Base-by-base conservation (phyloP, 2,888 invertebrate genomes). In the Spisula solida region DNA sequence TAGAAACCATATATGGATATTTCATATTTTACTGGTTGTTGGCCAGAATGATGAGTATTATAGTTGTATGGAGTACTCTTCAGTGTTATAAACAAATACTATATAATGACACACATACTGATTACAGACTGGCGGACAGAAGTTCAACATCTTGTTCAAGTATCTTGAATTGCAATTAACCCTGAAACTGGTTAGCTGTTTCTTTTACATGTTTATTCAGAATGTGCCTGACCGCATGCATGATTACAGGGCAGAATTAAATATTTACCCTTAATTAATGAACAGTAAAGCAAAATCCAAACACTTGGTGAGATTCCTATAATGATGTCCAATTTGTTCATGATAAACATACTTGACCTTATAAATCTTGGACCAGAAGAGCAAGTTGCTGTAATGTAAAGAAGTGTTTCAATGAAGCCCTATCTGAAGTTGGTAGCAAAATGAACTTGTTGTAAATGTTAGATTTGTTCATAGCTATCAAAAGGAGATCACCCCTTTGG, bases 361-460 rank as follows among this genome's bases (percentile, higher is more conserved):
- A 5, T 25, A 66, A 66, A 66, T 25, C 25, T 25, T 25, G n/a
- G 25, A 25, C 60, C 60, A 66, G 25, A 66, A 25, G 25, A n/a
- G 25, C 2, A 66, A 66, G 25, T n/a, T 10, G n/a, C 60, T 10
- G 10, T 0, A 66, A 10, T 66, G n/a, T 66, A 5, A 25, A 25
- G 25, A 66, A n/a, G 6, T 66, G n/a, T 25, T 66, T n/a, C n/a
- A 66, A 25, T 25, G n/a, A 25, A 25, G 8, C 10, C 12, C 20
- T 66, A 25, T n/a, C 25, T 25, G 12, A n/a, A 25, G 25, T 66
- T 66, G n/a, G 60, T 66, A 25, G n/a, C 60, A n/a, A 66, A 66
- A 66, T 66, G 60, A 25, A 66, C 25, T 66, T 66, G 60, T n/a
- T n/a, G n/a, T n/a, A n/a, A n/a, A n/a, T n/a, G n/a, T 66, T 66